Evolutionary conservation across 2,113 vertebrate genomes (phyloP).

Genomic region (Siphamia tubifer): DNA sequence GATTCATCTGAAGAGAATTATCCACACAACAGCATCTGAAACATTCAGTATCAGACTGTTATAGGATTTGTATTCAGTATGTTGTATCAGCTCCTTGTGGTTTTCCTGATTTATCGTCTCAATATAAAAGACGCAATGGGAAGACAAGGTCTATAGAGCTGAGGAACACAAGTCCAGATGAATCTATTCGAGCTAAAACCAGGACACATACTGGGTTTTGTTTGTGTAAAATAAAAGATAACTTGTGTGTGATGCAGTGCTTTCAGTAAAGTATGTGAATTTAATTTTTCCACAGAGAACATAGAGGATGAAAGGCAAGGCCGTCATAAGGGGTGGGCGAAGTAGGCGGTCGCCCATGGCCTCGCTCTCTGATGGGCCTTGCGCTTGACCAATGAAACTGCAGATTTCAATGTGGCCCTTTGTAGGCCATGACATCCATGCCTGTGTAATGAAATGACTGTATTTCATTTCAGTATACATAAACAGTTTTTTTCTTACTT

Average conservation of each 20-base stretch:
- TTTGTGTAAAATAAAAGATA: too few relatives aligned
- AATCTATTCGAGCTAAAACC: slow-evolving; percentile 9
- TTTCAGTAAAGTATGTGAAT: neutral
- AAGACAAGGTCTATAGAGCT: neutral
- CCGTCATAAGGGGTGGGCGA: too few relatives aligned
- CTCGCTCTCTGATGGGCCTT: too few relatives aligned
- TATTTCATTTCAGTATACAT: too few relatives aligned
- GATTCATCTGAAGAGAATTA: too few relatives aligned
- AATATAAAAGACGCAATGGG: slow-evolving; percentile 19
- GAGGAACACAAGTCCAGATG: neutral
- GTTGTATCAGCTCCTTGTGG: slow-evolving; percentile 4
- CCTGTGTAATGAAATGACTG: too few relatives aligned
- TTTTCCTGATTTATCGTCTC: slow-evolving; percentile 30
- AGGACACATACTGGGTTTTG: neutral
- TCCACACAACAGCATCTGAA: too few relatives aligned
- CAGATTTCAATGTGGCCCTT: too few relatives aligned
- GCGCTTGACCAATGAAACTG: too few relatives aligned
- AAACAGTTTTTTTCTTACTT: too few relatives aligned
- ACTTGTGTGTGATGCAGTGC: neutral
- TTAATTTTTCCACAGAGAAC: neutral
- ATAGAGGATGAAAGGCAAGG: neutral
- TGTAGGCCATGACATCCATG: too few relatives aligned
- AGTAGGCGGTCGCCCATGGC: too few relatives aligned
- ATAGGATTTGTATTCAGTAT: slow-evolving; percentile 14
- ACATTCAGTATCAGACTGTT: slow-evolving; percentile 7